Conservation (phyloP, 2,113 vertebrate species). For the Pteruthius melanotis region DNA sequence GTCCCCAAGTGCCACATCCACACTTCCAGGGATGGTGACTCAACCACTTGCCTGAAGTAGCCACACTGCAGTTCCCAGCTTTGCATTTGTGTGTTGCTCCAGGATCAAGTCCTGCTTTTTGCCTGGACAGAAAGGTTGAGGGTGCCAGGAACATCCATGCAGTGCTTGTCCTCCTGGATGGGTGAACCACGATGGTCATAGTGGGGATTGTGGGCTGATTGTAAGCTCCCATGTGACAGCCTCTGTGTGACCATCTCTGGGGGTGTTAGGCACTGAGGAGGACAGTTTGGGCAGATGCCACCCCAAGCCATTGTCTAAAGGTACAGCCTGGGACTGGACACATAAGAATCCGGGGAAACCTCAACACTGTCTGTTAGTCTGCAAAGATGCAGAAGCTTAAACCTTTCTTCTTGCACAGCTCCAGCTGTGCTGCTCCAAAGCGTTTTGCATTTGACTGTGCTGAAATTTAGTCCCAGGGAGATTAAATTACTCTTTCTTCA, state of each 20-base stretch:
- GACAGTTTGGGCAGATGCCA: neutral
- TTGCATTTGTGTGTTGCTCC: neutral
- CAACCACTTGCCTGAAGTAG: neutral
- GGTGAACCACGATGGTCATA: neutral
- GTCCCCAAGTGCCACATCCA: neutral
- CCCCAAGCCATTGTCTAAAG: neutral
- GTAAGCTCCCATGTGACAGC: neutral
- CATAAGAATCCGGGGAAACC: neutral
- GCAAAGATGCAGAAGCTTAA: neutral
- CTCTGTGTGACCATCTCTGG: neutral
- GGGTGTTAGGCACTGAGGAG: neutral
- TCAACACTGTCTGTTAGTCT: neutral
- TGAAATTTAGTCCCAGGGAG: conserved; percentile 1
- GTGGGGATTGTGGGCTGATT: neutral
- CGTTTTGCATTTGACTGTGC: neutral
- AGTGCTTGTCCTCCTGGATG: neutral
- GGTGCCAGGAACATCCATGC: neutral
- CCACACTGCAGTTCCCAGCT: neutral
- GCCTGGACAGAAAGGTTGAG: neutral
- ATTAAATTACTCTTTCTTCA: conserved; percentile 3
- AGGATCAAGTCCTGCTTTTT: neutral
- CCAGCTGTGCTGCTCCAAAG: neutral
- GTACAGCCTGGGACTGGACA: neutral
- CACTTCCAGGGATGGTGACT: neutral
- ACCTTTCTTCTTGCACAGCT: neutral